Percentiles rank a stretch among this genome's conserved stretches.
Conservation (phyloP, 1,140 invertebrate genomes). For the Brachionus sp. region DNA sequence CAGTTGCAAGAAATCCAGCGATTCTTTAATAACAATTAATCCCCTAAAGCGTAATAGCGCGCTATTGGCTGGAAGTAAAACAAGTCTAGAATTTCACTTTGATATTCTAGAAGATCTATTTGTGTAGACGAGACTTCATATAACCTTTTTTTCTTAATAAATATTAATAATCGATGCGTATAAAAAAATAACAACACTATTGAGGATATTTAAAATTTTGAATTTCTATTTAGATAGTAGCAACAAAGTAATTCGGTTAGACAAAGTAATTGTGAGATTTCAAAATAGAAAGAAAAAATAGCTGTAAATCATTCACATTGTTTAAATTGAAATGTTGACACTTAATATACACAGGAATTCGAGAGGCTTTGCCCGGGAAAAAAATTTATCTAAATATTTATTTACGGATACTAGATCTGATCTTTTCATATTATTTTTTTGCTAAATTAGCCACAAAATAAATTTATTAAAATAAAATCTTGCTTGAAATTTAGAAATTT, state of each 20-base stretch:
- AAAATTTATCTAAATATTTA: background rate
- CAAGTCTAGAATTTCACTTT: conserved; percentile 5
- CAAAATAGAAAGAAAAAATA: background rate
- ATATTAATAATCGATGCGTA: background rate
- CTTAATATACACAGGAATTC: background rate
- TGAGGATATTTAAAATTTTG: background rate
- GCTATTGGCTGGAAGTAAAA: background rate
- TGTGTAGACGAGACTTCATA: background rate
- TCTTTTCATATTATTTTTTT: background rate
- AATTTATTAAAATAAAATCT: background rate
- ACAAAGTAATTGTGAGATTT: too few species aligned
- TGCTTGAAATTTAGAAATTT: background rate
- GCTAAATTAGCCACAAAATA: background rate
- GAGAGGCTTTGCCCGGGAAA: background rate
- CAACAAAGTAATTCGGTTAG: background rate
- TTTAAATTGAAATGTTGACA: background rate
- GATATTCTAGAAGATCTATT: background rate
- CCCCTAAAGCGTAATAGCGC: background rate
- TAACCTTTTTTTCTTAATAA: background rate
- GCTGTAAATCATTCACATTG: background rate
- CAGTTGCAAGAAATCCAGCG: background rate
- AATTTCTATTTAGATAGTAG: background rate
- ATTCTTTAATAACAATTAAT: background rate
- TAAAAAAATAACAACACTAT: background rate
- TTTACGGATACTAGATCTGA: background rate